Percentiles rank a stretch among this genome's conserved stretches.
These are phyloP conservation scores for Bufo gargarizans DNA, from an alignment of 2,113 vertebrate genomes.

Conservation along the genomic window DNA sequence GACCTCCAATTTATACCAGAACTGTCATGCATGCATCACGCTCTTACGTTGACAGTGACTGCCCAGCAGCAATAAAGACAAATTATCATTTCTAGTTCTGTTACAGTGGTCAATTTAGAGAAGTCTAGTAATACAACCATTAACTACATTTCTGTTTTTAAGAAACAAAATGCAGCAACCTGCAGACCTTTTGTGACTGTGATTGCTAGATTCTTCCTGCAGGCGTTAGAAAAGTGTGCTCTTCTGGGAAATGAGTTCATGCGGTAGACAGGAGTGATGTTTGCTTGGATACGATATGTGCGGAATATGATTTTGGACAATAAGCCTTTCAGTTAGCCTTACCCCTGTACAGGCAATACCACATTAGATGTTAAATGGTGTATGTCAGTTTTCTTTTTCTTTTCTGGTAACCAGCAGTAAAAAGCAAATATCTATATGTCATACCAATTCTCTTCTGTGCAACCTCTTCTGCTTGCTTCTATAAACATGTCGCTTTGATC, in stretches of 20 bases:
- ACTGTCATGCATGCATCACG: background rate
- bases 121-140: background rate
- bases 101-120: background rate
- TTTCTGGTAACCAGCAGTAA: constrained; percentile 24
- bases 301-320: constrained; percentile 21
- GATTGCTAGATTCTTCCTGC: constrained; percentile 30
- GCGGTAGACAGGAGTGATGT: background rate
- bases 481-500: background rate
- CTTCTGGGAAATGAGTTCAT: constrained; percentile 25
- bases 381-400: background rate
- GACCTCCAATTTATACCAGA: constrained; percentile 44
- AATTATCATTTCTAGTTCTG: constrained; percentile 8
- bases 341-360: background rate
- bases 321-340: constrained; percentile 9
- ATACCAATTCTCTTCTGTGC: background rate
- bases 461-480: background rate
- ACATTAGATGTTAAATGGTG: constrained; percentile 46
- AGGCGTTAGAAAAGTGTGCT: constrained; percentile 6
- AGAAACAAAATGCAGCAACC: background rate
- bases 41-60: background rate
- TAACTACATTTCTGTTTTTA: constrained; percentile 21
- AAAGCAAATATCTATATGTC: constrained; percentile 17
- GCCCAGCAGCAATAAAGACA: background rate
- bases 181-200: constrained; percentile 5
- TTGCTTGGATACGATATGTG: background rate